These are phyloP conservation scores for Rhingia campestris DNA, from an alignment of 2,888 invertebrate species.

Conservation along the genomic window DNA sequence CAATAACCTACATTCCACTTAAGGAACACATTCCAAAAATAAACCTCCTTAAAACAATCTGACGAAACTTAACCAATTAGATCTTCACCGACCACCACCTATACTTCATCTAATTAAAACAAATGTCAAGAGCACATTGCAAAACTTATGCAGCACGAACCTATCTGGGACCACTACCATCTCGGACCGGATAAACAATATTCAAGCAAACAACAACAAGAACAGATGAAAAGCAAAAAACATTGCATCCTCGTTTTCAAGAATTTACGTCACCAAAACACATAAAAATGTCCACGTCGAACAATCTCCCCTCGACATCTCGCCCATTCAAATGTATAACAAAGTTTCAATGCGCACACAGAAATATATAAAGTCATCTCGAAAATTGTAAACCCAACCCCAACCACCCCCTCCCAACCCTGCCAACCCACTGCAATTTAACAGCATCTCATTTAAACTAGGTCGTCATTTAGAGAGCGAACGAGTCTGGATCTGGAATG, in stretches of 20 bases:
- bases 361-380: conserved; percentile 48
- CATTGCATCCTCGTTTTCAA: background rate
- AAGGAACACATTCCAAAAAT: conserved; percentile 10
- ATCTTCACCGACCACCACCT: background rate
- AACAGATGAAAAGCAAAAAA: no score
- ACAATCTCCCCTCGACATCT: conserved; percentile 13
- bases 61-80: conserved; percentile 44
- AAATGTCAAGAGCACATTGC: conserved; percentile 32
- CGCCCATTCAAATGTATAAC: conserved; percentile 23
- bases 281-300: conserved; percentile 5
- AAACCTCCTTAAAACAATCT: conserved; percentile 7
- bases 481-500: conserved; percentile 23
- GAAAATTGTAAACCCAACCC: conserved; percentile 7
- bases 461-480: conserved; percentile 32
- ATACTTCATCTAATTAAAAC: conserved; percentile 41
- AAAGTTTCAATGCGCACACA: conserved; percentile 49
- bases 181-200: conserved; percentile 1
- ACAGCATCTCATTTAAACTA: conserved; percentile 49
- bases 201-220: conserved; percentile 1
- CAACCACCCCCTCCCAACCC: background rate
- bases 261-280: conserved; percentile 29
- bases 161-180: conserved; percentile 7
- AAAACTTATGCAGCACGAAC: conserved; percentile 23
- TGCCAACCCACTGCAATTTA: conserved; percentile 4
- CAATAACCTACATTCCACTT: background rate